Conservation (phyloP, 2,888 invertebrate genomes). For the Dasypogon diadema region DNA sequence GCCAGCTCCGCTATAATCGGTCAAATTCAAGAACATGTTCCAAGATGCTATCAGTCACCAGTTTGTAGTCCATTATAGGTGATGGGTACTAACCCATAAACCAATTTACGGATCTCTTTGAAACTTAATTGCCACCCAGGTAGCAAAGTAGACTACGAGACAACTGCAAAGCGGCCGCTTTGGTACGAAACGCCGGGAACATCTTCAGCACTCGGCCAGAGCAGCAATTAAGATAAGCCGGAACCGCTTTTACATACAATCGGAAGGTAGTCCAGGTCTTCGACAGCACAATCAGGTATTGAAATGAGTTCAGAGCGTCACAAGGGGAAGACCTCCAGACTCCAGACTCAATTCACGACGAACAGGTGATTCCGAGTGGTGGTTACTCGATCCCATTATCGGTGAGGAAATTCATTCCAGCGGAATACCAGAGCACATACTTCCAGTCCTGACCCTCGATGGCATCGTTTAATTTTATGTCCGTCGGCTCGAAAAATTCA, state of each 20-base stretch:
- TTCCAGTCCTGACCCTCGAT: constrained; percentile 1
- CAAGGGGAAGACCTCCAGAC: background rate
- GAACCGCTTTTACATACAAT: constrained; percentile 49
- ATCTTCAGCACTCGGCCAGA: constrained; percentile 48
- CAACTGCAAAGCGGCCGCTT: constrained; percentile 34
- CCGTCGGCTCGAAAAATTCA: constrained; percentile 8
- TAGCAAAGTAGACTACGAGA: constrained; percentile 26
- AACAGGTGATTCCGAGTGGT: constrained; percentile 43
- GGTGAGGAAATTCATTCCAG: constrained; percentile 36
- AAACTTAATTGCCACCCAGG: constrained; percentile 54
- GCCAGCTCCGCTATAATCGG: background rate
- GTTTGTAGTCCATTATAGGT: constrained; percentile 41
- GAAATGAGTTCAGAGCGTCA: constrained; percentile 7
- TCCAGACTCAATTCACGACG: background rate
- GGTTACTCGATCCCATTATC: constrained; percentile 21
- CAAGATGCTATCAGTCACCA: constrained; percentile 31
- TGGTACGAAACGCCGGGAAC: constrained; percentile 39
- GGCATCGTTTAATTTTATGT: constrained; percentile 13
- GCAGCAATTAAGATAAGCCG: constrained; percentile 52
- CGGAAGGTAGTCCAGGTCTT: constrained; percentile 9
- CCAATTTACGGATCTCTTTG: constrained; percentile 42
- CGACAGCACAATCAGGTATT: constrained; percentile 31
- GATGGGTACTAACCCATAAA: constrained; percentile 36
- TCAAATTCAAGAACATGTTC: constrained; percentile 6
- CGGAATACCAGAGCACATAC: constrained; percentile 34